These are phyloP conservation scores for Pachyramphus minor DNA, from an alignment of 2,113 vertebrate species.

Conservation along the genomic window DNA sequence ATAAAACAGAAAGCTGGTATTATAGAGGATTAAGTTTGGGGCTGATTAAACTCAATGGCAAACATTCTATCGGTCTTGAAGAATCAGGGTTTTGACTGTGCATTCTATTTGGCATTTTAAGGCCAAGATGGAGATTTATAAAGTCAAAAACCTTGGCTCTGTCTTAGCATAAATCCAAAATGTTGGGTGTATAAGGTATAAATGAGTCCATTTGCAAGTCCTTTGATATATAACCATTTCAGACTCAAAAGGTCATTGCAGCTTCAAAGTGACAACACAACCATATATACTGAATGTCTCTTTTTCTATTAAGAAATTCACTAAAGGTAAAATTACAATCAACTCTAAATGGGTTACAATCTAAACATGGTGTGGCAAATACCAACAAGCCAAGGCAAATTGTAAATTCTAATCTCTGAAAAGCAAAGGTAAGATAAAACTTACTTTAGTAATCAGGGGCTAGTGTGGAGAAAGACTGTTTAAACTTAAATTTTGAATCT, in stretches of 20 bases:
- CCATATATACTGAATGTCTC: background rate
- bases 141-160: background rate
- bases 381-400: background rate
- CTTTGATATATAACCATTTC: background rate
- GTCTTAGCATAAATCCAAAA: background rate
- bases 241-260: background rate
- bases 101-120: background rate
- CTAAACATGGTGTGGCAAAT: background rate
- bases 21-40: background rate
- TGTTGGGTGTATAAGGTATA: background rate
- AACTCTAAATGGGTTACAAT: background rate
- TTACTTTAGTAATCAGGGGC: background rate
- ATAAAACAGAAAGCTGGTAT: background rate
- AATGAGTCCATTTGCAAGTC: background rate
- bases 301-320: background rate
- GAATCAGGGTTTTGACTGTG: background rate
- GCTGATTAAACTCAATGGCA: background rate
- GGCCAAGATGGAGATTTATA: slow-evolving; percentile 8
- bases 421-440: background rate
- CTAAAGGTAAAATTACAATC: background rate
- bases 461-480: background rate
- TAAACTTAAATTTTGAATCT: background rate
- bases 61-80: background rate
- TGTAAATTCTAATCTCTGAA: background rate
- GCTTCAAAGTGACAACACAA: background rate